A percentile compares a stretch with the other conserved stretches of the same genome.
These are phyloP conservation scores for Danio tinwini DNA, from an alignment of 2,797 vertebrate species.

Conservation along the genomic window DNA sequence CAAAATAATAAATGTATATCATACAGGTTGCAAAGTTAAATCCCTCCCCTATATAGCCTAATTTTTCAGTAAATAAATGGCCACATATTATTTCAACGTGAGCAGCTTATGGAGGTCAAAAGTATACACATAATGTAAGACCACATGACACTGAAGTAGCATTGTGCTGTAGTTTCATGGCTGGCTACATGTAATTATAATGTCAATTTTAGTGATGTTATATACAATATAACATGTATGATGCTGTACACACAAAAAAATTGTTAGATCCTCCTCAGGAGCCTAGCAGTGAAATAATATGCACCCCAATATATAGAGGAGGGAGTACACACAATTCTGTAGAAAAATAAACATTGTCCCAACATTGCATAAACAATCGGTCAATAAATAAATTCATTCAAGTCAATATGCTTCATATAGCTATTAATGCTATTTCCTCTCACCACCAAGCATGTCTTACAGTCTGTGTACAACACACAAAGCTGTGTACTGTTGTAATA, in stretches of 20 bases:
- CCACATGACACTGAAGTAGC: not conserved
- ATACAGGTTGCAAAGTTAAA: conserved; percentile 73
- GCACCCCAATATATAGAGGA: conserved; percentile 74
- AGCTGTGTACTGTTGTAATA: not conserved
- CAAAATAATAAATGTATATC: conserved; percentile 68
- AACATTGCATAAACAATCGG: conserved; percentile 85
- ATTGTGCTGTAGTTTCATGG: not conserved
- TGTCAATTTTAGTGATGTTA: not conserved
- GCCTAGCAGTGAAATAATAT: conserved; percentile 65
- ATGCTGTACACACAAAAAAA: not conserved
- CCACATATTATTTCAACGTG: conserved; percentile 72
- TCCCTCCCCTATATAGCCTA: conserved; percentile 67
- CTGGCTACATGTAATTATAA: not conserved
- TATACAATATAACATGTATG: conserved; percentile 3
- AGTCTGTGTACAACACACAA: conserved; percentile 55
- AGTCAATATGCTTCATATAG: conserved; percentile 72
- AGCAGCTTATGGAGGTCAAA: conserved; percentile 64
- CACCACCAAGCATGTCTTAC: conserved; percentile 63
- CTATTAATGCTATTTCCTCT: conserved; percentile 62
- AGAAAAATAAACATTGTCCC: conserved; percentile 86
- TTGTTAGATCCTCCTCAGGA: conserved; percentile 50
- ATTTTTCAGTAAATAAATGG: conserved; percentile 82
- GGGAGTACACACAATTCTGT: conserved; percentile 76
- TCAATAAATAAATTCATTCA: conserved; percentile 80
- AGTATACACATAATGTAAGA: not conserved